Conservation (phyloP, 2,888 invertebrate genomes). For the Mamestra brassicae region DNA sequence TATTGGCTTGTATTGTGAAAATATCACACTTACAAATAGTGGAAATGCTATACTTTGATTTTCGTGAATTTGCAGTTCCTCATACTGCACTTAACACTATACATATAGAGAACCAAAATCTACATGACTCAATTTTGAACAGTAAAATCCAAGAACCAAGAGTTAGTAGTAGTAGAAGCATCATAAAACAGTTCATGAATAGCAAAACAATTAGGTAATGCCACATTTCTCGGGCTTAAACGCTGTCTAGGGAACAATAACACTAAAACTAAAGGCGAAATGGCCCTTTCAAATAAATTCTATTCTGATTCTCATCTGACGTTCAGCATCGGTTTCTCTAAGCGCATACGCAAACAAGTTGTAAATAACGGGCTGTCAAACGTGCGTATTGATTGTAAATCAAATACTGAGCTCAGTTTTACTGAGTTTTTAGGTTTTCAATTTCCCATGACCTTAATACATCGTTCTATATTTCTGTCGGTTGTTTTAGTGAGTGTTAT, state of each 20-base stretch:
- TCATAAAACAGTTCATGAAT: slow-evolving; percentile 27
- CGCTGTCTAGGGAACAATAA: slow-evolving; percentile 12
- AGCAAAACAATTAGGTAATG: slow-evolving; percentile 19
- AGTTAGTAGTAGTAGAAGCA: not conserved
- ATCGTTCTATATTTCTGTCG: slow-evolving; percentile 22
- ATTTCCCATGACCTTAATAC: slow-evolving; percentile 41
- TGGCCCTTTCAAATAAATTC: slow-evolving; percentile 37
- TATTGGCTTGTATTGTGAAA: slow-evolving; percentile 24
- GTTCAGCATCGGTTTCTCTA: slow-evolving; percentile 27
- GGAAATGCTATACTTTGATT: not conserved
- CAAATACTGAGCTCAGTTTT: slow-evolving; percentile 49
- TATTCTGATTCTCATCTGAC: slow-evolving; percentile 33
- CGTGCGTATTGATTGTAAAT: slow-evolving; percentile 50
- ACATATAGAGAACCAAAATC: not conserved
- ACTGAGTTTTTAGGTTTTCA: slow-evolving; percentile 25
- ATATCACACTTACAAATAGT: not conserved
- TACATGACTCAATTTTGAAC: not conserved
- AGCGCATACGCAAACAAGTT: slow-evolving; percentile 35
- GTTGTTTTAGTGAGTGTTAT: slow-evolving; percentile 19
- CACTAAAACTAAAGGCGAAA: slow-evolving; percentile 25
- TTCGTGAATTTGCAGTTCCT: not conserved
- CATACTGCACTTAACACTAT: not conserved
- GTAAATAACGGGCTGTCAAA: slow-evolving; percentile 54
- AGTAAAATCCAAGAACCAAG: not conserved
- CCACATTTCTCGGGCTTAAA: slow-evolving; percentile 11